Base-by-base conservation (phyloP, 1,140 invertebrate species). In the Trichogramma pretiosum region DNA sequence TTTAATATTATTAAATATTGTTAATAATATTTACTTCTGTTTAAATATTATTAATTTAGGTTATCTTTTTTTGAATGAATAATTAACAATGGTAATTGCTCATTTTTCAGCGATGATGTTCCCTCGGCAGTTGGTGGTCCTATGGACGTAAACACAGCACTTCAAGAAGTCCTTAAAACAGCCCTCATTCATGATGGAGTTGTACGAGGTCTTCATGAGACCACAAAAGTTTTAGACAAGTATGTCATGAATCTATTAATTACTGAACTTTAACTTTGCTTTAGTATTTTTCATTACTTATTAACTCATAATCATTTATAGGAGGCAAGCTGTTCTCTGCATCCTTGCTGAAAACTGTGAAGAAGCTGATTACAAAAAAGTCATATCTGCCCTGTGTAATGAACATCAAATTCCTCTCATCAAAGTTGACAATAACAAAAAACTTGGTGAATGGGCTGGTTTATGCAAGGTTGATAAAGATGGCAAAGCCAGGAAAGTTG, bases 381-480 rank as follows among this genome's bases (percentile, higher is more conserved):
- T 99, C 22, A 91, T 99, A n/a, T 91, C 96, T 67, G 95, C 93
- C 33, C 80, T 99, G 18, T 99, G 97, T 77, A 89, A 92, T 48
- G 93, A 99, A 73, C 96, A 99, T 74, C 84, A 92, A 67, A 99
- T 99, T 67, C 91, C 93, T 46, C 74, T 99, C 26, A 87, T 99
- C 48, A 93, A 93, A 74, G 93, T 99, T 46, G 93, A 98, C 66
- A 93, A 94, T 73, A 98, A 97, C 75, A 98, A 98, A 70, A 96
- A 96, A 67, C 80, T 99, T 17, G 96, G 96, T 23, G 96, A 99
- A 80, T 98, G 95, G 94, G 87, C 93, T 52, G 97, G 96, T 54
- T 79, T 99, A 26, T 99, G 97, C 75, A 99, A 99, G 78, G 94
- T 98, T 63, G 97, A 99, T 75, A 96, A 91, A 62, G 91, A 96